Conservation (phyloP, 2,113 vertebrate genomes). For the Andinoacara biseriatus region DNA sequence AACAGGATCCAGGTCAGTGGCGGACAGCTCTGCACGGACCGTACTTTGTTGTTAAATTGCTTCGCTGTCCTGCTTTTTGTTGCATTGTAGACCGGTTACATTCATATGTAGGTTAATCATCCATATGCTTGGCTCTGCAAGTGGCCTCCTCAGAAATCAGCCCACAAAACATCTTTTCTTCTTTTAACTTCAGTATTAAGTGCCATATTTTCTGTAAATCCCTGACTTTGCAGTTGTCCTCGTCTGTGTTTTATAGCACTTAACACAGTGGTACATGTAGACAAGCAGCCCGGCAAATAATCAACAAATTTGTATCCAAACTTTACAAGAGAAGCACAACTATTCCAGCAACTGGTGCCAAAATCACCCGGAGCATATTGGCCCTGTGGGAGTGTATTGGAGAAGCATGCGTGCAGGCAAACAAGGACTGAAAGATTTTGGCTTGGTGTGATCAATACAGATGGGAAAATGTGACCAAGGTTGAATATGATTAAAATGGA, state of each 20-base stretch:
- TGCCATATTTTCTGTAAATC: slow-evolving; percentile 23
- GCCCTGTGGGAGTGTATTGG: slow-evolving; percentile 57
- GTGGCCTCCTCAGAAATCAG: not conserved
- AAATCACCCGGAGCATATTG: slow-evolving; percentile 59
- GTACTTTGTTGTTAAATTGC: not conserved
- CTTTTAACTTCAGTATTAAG: not conserved
- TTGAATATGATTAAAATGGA: slow-evolving; percentile 35
- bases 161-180: slow-evolving; percentile 14
- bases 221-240: slow-evolving; percentile 1
- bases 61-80: too few relatives aligned
- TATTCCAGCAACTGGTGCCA: slow-evolving; percentile 58
- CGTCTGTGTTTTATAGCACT: slow-evolving; percentile 17
- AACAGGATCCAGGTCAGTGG: slow-evolving; percentile 80
- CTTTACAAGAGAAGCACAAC: slow-evolving; percentile 50
- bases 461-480: slow-evolving; percentile 55
- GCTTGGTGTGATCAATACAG: slow-evolving; percentile 38
- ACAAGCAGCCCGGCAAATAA: slow-evolving; percentile 35
- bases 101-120: slow-evolving; percentile 2
- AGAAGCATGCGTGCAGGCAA: slow-evolving; percentile 40
- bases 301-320: slow-evolving; percentile 54
- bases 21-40: not conserved
- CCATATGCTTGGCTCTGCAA: slow-evolving; percentile 9
- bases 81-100: not conserved
- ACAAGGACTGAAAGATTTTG: slow-evolving; percentile 38
- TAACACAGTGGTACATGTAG: slow-evolving; percentile 30